Evolutionary conservation across 2,113 vertebrate species (phyloP), one percentile per base, ranked within the genome.

Genomic region (Zosterops borbonicus): DNA sequence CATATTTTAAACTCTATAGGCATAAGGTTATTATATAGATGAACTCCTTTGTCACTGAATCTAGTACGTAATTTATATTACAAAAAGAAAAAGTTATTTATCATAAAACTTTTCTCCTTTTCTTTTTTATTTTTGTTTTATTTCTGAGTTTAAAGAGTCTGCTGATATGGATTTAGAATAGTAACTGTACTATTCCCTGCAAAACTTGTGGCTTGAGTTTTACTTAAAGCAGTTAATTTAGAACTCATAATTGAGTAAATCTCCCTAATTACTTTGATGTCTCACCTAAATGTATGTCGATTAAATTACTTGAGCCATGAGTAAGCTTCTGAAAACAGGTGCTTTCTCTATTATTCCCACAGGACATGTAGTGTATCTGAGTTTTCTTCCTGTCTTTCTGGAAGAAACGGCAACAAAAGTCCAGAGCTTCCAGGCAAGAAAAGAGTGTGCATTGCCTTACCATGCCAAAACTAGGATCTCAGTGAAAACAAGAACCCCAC

Each of bases 281-380:
- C 52, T 69, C 33, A 35, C 37, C 8, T 84, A 77, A 73, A 64
- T 6, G 3, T 46, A 5, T 8, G 19, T 25, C 0, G 0, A 39
- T 58, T 62, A 84, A 69, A 65, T 52, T 3, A 74, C 62, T 42
- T 82, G n/a, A 81, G 5, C 14, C 11, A 62, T 44, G 28, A 83
- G 2, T 23, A 84, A 56, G 39, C 11, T 73, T 83, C 29, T 55
- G 53, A 77, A 31, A 37, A 50, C 22, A 58, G 11, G 0, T 7
- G 17, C 12, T 84, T 52, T 28, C 50, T 78, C 19, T 56, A 10
- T 44, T 74, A 62, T 87, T 65, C 9, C 31, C 12, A 35, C 0
- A 67, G 22, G 58, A 39, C 2, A 6, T 14, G 5, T 15, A 49
- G 5, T 25, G 1, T 24, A 31, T 16, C 21, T 65, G 41, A 59